Conservation (phyloP, 2,797 vertebrate species). For the Falco biarmicus region DNA sequence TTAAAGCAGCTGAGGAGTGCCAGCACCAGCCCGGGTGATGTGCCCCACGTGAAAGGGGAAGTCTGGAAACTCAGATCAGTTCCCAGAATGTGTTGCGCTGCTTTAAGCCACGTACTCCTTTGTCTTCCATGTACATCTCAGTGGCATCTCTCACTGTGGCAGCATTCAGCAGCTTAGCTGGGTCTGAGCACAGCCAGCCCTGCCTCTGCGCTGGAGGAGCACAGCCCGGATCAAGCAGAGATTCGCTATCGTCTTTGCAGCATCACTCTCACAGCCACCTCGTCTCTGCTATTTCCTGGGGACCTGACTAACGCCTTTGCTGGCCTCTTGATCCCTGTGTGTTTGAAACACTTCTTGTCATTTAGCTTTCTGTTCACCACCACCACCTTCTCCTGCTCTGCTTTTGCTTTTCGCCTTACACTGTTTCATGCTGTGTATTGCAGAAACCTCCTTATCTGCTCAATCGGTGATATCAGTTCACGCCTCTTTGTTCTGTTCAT, state of each 20-base stretch:
- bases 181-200: background rate
- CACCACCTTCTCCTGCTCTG: background rate
- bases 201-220: background rate
- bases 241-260: background rate
- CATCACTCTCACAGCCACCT: background rate
- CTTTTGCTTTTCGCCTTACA: background rate
- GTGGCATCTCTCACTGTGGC: background rate
- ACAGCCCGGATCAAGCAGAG: fast-evolving
- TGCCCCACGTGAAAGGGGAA: too few relatives aligned
- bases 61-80: background rate
- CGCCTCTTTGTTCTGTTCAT: background rate
- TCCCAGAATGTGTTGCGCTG: background rate
- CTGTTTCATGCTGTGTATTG: background rate
- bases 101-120: background rate
- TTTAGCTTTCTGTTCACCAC: background rate
- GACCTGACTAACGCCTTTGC: background rate
- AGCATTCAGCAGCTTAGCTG: background rate
- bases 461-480: background rate
- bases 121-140: fast-evolving
- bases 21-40: background rate
- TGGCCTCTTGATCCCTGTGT: background rate
- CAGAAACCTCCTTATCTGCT: background rate
- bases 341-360: background rate
- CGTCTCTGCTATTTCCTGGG: background rate
- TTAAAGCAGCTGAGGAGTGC: background rate